Evolutionary conservation across 2,113 vertebrate genomes (phyloP), one percentile per base, ranked within the genome.

Genomic region (Monopterus albus): DNA sequence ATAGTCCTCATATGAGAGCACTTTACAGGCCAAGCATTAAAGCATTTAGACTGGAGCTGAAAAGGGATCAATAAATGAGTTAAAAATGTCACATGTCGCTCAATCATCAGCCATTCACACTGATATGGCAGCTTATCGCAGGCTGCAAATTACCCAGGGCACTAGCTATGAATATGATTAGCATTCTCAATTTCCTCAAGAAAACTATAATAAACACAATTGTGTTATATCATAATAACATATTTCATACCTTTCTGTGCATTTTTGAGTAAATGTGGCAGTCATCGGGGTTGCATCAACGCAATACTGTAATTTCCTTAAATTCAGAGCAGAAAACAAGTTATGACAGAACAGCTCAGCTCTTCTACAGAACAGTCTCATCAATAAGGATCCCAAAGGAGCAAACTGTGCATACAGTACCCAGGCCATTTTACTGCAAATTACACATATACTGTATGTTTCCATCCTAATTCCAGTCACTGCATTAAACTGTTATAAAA

Each of bases 151-250:
- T 83, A 88, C 78, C 86, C 77, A 72, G 67, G 81, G 87, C 78
- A 25, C 55, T 38, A 35, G 73, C 89, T 89, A 91, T 92, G 91
- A 92, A 91, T 93, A 91, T 79, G 81, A 92, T 92, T 91, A 88
- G 74, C 84, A 63, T 88, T 88, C 76, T 80, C 67, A 89, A 89
- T 91, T 87, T 72, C 83, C 26, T 65, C 21, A 28, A 72, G 45
- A 83, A 88, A 79, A 78, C 64, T 79, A 51, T 68, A 72, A 87
- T 86, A 87, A 88, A 85, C 69, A 84, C 66, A 86, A 86, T 87
- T 78, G 56, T 55, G 46, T 73, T 81, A 66, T 43, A 75, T 75
- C 72, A 11, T 28, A 77, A 82, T 85, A n/a, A n/a, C n/a, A 58
- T 61, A 85, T 84, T 79, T 78, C 28, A 50, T 75, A 79, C 71